phyloP scores from a whole-genome alignment of 2,113 vertebrate species.

The Thalassoma bifasciatum region DNA sequence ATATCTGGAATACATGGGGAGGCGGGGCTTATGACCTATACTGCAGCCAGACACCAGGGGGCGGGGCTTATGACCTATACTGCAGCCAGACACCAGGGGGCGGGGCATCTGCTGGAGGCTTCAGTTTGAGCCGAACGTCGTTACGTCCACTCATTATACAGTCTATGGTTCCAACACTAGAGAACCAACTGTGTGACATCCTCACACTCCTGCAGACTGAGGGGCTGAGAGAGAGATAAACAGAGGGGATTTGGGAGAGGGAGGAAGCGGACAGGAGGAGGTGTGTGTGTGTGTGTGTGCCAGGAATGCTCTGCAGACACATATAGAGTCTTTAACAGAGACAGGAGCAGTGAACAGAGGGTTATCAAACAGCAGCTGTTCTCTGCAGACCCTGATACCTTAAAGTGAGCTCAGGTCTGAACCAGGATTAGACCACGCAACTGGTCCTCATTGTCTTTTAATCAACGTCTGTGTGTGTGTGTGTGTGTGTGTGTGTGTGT shows the following conservation, averaged over 20 bases:
- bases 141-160: no score
- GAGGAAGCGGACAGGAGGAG: slow-evolving; percentile 13
- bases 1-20: no score
- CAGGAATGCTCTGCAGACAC: no score
- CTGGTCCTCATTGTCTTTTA: no score
- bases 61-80: no score
- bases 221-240: background rate
- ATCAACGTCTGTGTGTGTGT: background rate
- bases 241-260: slow-evolving; percentile 23
- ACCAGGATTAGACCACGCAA: background rate
- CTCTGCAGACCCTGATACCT: background rate
- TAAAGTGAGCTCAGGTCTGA: background rate
- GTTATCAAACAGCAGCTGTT: slow-evolving; percentile 5
- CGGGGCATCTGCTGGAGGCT: no score
- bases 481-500: background rate
- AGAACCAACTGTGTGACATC: no score
- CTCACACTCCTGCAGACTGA: background rate
- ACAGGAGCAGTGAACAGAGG: slow-evolving; percentile 2
- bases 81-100: no score
- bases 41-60: no score
- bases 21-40: no score
- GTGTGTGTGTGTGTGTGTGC: background rate
- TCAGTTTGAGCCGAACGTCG: no score
- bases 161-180: no score
- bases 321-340: slow-evolving; percentile 14